A percentile compares a stretch with the other conserved stretches of the same genome.
Evolutionary conservation across 2,888 invertebrate species (phyloP).

Genomic region (Erebia aethiops): DNA sequence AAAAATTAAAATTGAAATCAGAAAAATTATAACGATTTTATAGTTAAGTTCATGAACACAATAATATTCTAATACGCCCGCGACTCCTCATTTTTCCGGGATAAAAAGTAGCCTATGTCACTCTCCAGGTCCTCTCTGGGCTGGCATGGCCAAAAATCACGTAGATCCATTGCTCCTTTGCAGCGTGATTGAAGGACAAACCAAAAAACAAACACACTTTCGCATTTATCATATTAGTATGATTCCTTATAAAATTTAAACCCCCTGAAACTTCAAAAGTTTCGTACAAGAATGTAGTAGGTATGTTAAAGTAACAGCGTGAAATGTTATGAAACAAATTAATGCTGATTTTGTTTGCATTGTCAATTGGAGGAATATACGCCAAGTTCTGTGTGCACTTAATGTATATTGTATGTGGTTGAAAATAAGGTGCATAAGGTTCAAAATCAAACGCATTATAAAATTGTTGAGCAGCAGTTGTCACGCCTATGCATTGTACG

Average conservation of each 20-base stretch:
- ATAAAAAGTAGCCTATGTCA: too few relatives aligned
- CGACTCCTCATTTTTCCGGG: not conserved
- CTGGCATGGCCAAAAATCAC: too few relatives aligned
- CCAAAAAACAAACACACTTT: too few relatives aligned
- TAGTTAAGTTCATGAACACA: not conserved
- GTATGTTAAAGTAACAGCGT: slow-evolving; percentile 2
- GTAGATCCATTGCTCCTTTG: too few relatives aligned
- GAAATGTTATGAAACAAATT: slow-evolving; percentile 16
- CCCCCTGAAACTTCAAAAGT: not conserved
- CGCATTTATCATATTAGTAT: too few relatives aligned
- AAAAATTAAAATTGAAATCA: too few relatives aligned
- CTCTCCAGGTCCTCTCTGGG: too few relatives aligned
- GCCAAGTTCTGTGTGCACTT: not conserved
- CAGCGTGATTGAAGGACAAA: too few relatives aligned
- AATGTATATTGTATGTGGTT: not conserved
- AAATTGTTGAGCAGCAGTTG: slow-evolving; percentile 35
- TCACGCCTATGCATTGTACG: slow-evolving; percentile 55
- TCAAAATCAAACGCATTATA: slow-evolving; percentile 5
- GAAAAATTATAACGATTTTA: too few relatives aligned
- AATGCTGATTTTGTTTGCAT: slow-evolving; percentile 20
- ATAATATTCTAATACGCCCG: not conserved
- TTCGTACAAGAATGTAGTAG: not conserved
- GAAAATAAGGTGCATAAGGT: slow-evolving; percentile 17
- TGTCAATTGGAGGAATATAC: slow-evolving; percentile 7
- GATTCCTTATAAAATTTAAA: not conserved